Percentiles rank a stretch among this genome's conserved stretches.
Conservation (phyloP, 1,140 invertebrate species). For the Leptopilina clavipes region DNA sequence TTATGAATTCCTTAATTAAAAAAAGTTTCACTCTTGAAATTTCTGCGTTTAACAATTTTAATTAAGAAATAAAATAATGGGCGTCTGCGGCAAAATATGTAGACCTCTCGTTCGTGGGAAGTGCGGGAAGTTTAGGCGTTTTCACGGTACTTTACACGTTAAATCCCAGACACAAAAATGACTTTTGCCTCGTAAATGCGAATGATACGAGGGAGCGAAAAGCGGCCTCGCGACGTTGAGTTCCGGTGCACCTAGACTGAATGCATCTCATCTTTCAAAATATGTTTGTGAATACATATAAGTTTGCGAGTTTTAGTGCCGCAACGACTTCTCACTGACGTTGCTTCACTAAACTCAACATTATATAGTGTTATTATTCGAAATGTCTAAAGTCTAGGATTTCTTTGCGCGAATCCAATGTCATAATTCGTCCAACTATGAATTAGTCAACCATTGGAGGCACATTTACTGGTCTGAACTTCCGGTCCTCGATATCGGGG, state of each 20-base stretch:
- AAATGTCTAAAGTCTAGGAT: background rate
- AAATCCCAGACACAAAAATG: conserved; percentile 32
- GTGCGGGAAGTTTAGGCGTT: conserved; percentile 16
- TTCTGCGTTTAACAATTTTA: conserved; percentile 3
- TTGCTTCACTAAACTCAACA: background rate
- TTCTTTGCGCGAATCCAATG: background rate
- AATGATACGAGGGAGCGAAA: background rate
- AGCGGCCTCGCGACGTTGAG: conserved; percentile 16
- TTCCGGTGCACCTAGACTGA: background rate
- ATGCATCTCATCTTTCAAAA: background rate
- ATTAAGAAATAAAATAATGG: conserved; percentile 28
- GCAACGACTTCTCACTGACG: conserved; percentile 3
- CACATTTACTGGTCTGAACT: conserved; percentile 15
- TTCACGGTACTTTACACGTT: conserved; percentile 22
- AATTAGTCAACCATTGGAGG: conserved; percentile 18
- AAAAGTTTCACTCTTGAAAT: background rate
- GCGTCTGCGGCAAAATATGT: background rate
- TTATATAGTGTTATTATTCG: background rate
- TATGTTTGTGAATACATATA: background rate
- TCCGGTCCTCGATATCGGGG: conserved; percentile 23
- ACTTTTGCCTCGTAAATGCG: conserved; percentile 17
- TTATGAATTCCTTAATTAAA: no score
- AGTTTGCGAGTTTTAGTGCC: conserved; percentile 24
- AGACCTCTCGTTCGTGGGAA: background rate
- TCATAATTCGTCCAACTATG: conserved; percentile 24